Conservation (phyloP, 2,888 invertebrate species). For the Xanthia togata region DNA sequence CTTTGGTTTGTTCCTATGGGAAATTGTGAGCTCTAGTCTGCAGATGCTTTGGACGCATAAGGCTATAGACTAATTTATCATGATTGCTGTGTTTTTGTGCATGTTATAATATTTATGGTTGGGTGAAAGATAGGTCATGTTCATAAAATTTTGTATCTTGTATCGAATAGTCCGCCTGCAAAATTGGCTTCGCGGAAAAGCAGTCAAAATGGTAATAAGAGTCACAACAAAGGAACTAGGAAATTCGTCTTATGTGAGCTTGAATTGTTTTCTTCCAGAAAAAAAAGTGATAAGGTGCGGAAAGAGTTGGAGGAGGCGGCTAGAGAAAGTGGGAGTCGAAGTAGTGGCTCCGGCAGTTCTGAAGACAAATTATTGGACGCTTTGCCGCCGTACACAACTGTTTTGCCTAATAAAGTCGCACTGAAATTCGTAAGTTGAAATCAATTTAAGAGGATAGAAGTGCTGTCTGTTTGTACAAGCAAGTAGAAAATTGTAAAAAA, state of each 20-base stretch:
- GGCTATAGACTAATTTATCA: slow-evolving; percentile 52
- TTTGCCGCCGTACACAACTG: slow-evolving; percentile 85
- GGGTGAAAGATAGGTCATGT: slow-evolving; percentile 47
- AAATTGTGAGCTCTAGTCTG: slow-evolving; percentile 50
- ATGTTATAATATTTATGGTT: slow-evolving; percentile 57
- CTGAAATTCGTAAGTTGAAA: slow-evolving; percentile 94
- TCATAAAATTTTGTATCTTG: slow-evolving; percentile 21
- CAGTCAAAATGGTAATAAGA: slow-evolving; percentile 53
- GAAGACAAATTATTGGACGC: slow-evolving; percentile 85
- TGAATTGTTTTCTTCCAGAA: slow-evolving; percentile 90
- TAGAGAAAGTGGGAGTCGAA: slow-evolving; percentile 91
- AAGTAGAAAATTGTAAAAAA: background rate
- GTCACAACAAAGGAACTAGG: slow-evolving; percentile 14
- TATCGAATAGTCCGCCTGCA: slow-evolving; percentile 41
- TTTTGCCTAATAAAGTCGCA: slow-evolving; percentile 93
- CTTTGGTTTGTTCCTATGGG: slow-evolving; percentile 36
- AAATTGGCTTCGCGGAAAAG: slow-evolving; percentile 53
- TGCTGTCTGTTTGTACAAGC: background rate
- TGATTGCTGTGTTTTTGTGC: slow-evolving; percentile 60
- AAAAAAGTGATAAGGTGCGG: slow-evolving; percentile 96
- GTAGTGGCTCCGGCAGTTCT: slow-evolving; percentile 83
- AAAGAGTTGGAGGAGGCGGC: slow-evolving; percentile 98
- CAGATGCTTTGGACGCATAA: slow-evolving; percentile 70
- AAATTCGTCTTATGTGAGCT: slow-evolving; percentile 45
- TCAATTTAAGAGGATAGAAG: background rate